Conservation (phyloP, 2,797 vertebrate species). For the Platalea minor region DNA sequence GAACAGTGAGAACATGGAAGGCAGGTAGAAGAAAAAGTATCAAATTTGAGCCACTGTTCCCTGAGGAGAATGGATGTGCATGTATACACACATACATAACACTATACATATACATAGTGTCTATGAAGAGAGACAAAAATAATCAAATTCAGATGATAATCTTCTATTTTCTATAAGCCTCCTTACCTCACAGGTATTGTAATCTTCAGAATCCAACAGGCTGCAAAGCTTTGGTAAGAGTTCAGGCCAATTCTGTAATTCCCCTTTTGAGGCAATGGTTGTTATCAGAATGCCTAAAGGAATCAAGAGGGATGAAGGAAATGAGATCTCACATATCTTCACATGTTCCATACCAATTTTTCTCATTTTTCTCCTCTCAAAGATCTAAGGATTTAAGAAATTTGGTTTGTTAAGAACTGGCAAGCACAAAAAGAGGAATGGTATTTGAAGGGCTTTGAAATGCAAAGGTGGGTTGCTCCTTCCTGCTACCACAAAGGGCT, state of each 20-base stretch:
- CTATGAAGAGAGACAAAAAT: not conserved
- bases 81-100: not conserved
- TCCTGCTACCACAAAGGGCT: not conserved
- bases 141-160: not conserved
- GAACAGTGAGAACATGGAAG: not conserved
- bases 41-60: not conserved
- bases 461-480: not conserved
- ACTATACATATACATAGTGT: accelerated
- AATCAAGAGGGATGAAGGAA: not conserved
- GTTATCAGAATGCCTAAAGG: conserved; percentile 91
- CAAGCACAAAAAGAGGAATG: not conserved
- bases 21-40: not conserved
- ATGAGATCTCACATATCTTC: not conserved
- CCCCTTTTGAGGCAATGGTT: conserved; percentile 96
- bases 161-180: not conserved
- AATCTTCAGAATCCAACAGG: conserved; percentile 95
- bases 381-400: not conserved
- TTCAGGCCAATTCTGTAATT: conserved; percentile 97
- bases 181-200: conserved; percentile 95
- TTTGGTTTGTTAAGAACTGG: not conserved
- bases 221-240: conserved; percentile 94
- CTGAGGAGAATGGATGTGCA: not conserved
- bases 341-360: not conserved
- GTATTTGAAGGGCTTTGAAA: not conserved
- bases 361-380: not conserved